Percentiles rank a stretch among this genome's conserved stretches.
Conservation (phyloP, 1,140 invertebrate genomes). For the Rhyacophila brunnea region DNA sequence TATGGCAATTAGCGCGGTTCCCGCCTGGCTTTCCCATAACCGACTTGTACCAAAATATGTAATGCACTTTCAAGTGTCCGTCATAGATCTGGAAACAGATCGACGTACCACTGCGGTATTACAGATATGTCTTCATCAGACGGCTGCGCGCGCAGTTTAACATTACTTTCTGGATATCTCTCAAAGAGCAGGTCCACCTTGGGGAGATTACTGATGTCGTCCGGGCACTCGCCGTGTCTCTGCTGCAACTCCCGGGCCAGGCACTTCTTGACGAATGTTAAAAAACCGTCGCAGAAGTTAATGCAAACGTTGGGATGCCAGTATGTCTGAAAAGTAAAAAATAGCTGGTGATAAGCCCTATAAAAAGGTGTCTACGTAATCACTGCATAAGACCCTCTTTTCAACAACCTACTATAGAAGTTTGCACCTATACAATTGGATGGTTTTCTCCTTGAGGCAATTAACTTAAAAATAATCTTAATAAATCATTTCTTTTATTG, state of each 20-base stretch:
- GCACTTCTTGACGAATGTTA: constrained; percentile 20
- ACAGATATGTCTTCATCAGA: constrained; percentile 11
- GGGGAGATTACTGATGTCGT: constrained; percentile 7
- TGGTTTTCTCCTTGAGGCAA: too few species aligned
- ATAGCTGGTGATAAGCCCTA: neutral
- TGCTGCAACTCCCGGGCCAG: constrained; percentile 12
- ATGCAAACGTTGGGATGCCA: constrained; percentile 26
- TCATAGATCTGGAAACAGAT: constrained; percentile 7
- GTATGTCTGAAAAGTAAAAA: constrained; percentile 14
- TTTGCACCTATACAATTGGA: too few species aligned
- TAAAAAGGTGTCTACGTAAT: too few species aligned
- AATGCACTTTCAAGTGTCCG: too few species aligned
- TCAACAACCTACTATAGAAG: too few species aligned
- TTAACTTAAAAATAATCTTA: too few species aligned
- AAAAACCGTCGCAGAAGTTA: constrained; percentile 21
- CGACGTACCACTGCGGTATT: constrained; percentile 4
- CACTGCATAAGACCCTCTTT: too few species aligned
- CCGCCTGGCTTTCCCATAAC: too few species aligned
- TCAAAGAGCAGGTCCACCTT: constrained; percentile 20
- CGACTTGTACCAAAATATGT: too few species aligned
- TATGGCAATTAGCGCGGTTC: too few species aligned
- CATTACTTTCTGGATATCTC: constrained; percentile 2
- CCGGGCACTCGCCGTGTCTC: neutral
- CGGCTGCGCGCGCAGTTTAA: neutral
- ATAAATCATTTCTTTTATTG: too few species aligned